A percentile compares a stretch with the other conserved stretches of the same genome.
These are phyloP conservation scores for Rhizomys pruinosus DNA, from an alignment of 2,113 vertebrate genomes.

Conservation along the genomic window DNA sequence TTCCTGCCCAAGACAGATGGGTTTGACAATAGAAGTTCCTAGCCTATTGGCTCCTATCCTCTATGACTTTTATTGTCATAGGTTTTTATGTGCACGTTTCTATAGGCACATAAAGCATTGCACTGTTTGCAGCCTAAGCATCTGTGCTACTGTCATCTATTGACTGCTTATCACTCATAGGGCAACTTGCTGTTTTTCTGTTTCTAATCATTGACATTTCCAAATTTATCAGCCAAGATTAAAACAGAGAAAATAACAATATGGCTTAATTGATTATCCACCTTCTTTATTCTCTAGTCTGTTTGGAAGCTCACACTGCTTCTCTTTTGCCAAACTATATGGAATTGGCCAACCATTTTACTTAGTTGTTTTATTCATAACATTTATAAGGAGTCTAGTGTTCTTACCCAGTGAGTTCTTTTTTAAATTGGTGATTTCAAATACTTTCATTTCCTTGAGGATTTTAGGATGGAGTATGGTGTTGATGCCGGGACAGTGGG, in stretches of 20 bases:
- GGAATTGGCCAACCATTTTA: background rate
- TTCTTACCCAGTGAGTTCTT: background rate
- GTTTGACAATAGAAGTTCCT: background rate
- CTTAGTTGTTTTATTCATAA: background rate
- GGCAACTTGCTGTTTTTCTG: background rate
- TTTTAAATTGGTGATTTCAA: background rate
- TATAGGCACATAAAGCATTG: slow-evolving; percentile 20
- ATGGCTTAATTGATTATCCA: background rate
- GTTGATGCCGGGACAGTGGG: background rate
- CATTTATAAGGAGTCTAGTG: background rate
- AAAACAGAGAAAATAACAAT: background rate
- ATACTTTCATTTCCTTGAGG: background rate
- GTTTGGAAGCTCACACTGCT: background rate
- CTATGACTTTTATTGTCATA: background rate
- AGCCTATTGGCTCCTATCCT: background rate
- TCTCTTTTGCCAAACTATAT: background rate
- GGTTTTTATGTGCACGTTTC: slow-evolving; percentile 18
- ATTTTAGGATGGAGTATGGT: background rate
- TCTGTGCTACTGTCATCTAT: slow-evolving; percentile 40
- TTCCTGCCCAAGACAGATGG: background rate
- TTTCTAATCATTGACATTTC: background rate
- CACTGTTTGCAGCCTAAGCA: slow-evolving; percentile 27
- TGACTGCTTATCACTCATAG: background rate
- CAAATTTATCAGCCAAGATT: slow-evolving; percentile 10
- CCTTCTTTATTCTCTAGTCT: background rate